A percentile compares a stretch with the other conserved stretches of the same genome.
These are phyloP conservation scores for Arctopsyche grandis DNA, from an alignment of 1,140 invertebrate species.

Conservation along the genomic window DNA sequence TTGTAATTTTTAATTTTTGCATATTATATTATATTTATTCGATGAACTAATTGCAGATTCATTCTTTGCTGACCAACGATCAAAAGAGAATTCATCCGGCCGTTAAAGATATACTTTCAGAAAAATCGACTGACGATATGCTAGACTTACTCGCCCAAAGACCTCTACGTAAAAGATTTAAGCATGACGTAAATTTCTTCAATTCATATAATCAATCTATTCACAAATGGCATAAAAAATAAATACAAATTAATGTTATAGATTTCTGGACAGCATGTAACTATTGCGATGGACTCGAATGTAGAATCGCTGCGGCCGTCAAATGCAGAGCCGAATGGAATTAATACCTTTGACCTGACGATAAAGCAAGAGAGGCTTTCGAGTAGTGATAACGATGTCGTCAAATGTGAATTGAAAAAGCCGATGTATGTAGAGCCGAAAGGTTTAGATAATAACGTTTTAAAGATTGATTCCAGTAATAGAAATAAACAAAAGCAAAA, in stretches of 20 bases:
- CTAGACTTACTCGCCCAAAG: constrained; percentile 60
- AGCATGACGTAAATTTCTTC: constrained; percentile 55
- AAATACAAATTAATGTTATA: constrained; percentile 17
- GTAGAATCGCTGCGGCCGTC: constrained; percentile 27
- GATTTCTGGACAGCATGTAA: constrained; percentile 16
- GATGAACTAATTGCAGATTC: constrained; percentile 56
- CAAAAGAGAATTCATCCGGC: constrained; percentile 79
- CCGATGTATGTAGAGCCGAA: constrained; percentile 60
- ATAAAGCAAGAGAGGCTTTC: background rate
- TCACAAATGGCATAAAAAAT: too few relatives aligned
- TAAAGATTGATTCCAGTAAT: constrained; percentile 59
- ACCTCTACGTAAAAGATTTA: constrained; percentile 62
- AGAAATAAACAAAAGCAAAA: constrained; percentile 63
- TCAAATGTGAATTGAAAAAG: constrained; percentile 56
- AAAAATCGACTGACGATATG: constrained; percentile 62
- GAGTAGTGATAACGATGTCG: constrained; percentile 50
- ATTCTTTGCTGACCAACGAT: constrained; percentile 58
- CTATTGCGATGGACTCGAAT: constrained; percentile 38
- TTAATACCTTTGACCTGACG: constrained; percentile 46
- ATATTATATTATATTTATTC: constrained; percentile 48
- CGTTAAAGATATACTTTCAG: constrained; percentile 73
- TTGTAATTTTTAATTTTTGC: constrained; percentile 56
- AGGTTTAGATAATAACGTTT: constrained; percentile 56
- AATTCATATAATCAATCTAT: constrained; percentile 21
- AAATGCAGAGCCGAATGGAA: constrained; percentile 54